Conservation (phyloP, 2,888 invertebrate species). For the Vanessa cardui region DNA sequence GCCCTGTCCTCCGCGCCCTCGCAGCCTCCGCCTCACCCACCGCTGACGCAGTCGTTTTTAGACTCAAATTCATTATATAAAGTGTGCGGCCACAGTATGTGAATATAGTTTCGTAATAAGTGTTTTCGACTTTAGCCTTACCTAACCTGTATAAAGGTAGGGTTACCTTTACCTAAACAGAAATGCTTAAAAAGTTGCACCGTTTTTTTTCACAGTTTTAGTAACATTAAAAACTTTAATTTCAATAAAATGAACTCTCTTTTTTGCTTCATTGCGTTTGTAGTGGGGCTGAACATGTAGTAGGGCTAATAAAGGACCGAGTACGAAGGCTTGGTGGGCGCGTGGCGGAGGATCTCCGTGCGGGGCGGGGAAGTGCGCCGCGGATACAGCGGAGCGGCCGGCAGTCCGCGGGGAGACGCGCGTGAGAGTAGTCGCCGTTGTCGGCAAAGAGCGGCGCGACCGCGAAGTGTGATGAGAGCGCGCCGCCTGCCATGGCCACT, state of each 20-base stretch:
- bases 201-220: too few species aligned
- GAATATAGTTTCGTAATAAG: slow-evolving; percentile 4
- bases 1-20: slow-evolving; percentile 38
- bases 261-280: not conserved
- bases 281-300: not conserved
- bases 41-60: slow-evolving; percentile 39
- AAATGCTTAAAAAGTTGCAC: too few species aligned
- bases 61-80: slow-evolving; percentile 56
- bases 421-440: slow-evolving; percentile 61
- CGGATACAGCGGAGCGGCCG: slow-evolving; percentile 38
- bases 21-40: slow-evolving; percentile 44
- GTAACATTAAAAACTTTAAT: not conserved
- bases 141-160: too few species aligned
- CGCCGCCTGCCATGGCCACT: slow-evolving; percentile 91
- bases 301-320: slow-evolving; percentile 21
- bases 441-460: slow-evolving; percentile 58
- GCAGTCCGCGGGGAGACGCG: slow-evolving; percentile 51
- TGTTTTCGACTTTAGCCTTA: not conserved
- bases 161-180: too few species aligned
- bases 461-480: slow-evolving; percentile 73
- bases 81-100: slow-evolving; percentile 36
- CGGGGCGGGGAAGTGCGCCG: slow-evolving; percentile 42
- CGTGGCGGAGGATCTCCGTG: slow-evolving; percentile 36
- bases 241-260: too few species aligned
- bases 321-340: slow-evolving; percentile 32